A percentile compares a stretch with the other conserved stretches of the same genome.
phyloP scores from a whole-genome alignment of 2,113 vertebrate species.

The Otolemur garnettii region DNA sequence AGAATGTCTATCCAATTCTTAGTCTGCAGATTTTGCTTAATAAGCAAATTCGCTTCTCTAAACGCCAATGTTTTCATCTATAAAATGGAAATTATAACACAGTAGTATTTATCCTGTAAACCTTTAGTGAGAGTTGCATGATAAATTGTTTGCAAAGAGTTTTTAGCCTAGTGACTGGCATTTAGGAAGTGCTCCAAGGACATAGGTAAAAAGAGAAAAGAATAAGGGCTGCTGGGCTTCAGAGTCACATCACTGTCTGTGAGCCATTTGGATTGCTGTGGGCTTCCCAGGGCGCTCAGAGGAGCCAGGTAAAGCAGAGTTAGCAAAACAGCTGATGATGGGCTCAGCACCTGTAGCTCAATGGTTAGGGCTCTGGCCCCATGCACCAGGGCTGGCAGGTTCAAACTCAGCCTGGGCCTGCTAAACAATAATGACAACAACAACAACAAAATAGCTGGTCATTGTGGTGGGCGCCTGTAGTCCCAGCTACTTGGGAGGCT shows the following conservation, averaged over 20 bases:
- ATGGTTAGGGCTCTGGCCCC: too few species aligned
- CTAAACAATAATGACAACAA: too few species aligned
- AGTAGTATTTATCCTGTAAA: background rate
- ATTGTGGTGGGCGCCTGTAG: too few species aligned
- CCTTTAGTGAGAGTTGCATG: background rate
- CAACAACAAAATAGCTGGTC: too few species aligned
- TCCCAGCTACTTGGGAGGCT: too few species aligned
- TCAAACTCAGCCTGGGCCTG: too few species aligned
- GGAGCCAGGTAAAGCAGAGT: background rate
- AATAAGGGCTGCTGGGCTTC: background rate
- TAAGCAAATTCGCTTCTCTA: conserved; percentile 35
- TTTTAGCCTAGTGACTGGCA: background rate
- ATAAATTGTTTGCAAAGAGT: conserved; percentile 33
- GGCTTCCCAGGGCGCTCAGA: background rate
- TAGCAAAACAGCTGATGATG: background rate
- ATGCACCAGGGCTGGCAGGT: too few species aligned
- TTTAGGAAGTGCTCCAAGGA: background rate
- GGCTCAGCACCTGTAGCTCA: too few species aligned
- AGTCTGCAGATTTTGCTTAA: background rate
- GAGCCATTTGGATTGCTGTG: background rate
- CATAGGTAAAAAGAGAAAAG: background rate
- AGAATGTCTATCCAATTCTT: background rate
- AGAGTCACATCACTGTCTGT: background rate
- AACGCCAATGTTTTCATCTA: conserved; percentile 27
- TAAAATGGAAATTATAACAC: background rate